phyloP scores from a whole-genome alignment of 2,797 vertebrate genomes.

The Danio jaintianensis region DNA sequence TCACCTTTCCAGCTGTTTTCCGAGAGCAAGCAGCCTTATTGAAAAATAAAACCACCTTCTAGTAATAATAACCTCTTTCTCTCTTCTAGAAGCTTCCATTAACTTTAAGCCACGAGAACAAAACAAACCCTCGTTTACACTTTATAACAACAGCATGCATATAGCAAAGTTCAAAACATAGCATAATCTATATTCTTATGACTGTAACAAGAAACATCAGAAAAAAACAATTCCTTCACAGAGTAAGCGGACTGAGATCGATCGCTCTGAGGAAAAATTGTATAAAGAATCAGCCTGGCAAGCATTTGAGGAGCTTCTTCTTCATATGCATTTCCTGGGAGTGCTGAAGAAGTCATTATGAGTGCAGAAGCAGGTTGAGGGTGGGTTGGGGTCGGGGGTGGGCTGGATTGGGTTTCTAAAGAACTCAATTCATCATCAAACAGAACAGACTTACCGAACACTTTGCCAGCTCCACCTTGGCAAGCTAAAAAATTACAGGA shows the following conservation, averaged over 20 bases:
- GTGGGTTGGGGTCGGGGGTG: not conserved
- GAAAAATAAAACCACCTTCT: constrained; percentile 7
- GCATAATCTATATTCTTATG: not conserved
- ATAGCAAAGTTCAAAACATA: constrained; percentile 24
- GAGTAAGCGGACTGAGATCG: not conserved
- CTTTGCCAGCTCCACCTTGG: constrained; percentile 65
- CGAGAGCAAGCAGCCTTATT: constrained; percentile 1
- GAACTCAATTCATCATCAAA: constrained; percentile 41
- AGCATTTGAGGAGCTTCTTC: constrained; percentile 16
- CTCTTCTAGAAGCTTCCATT: not conserved
- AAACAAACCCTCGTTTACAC: not conserved
- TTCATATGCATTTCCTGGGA: constrained; percentile 17
- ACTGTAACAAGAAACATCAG: not conserved
- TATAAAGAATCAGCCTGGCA: not conserved
- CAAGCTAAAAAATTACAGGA: constrained; percentile 61
- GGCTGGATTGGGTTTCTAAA: constrained; percentile 26
- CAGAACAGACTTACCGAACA: constrained; percentile 61
- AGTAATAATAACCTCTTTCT: not conserved
- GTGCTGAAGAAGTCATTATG: constrained; percentile 33
- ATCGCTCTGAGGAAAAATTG: not conserved
- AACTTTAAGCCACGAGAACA: not conserved
- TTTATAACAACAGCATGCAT: constrained; percentile 10
- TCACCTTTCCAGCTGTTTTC: constrained; percentile 9
- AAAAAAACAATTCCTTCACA: not conserved
- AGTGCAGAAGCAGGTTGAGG: constrained; percentile 27